Base-by-base conservation (phyloP, 2,797 vertebrate species). In the Aselliscus stoliczkanus region DNA sequence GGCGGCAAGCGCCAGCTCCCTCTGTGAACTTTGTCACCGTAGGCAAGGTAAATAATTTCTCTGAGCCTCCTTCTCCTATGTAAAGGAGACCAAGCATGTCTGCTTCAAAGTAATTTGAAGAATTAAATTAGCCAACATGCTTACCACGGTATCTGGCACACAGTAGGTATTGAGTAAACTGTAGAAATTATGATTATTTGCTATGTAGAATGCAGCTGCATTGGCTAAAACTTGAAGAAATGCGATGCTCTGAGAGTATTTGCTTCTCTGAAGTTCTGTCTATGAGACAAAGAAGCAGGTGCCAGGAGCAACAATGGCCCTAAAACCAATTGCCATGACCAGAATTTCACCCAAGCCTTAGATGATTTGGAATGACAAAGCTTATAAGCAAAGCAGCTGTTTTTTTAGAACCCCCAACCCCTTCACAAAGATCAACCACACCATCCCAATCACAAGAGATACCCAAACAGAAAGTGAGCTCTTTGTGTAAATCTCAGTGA, bases 221-320 rank as follows among this genome's bases (percentile, higher is more conserved):
- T 12, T 18, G 44, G 52, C 50, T 34, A 56, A 84, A 89, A 69
- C 3, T 56, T 44, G 65, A 89, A 47, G n/a, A 91, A 64, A 54
- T 58, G 6, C 37, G 3, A 62, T 8, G 54, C 18, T 54, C 52
- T 54, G 52, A 54, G 20, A 88, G 34, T 17, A 13, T 39, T 84
- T 31, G 31, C 70, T 79, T 60, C 62, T 90, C 84, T 92, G 80
- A 93, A 42, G 70, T 60, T 81, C 86, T 77, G 44, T 44, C n/a
- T 60, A 17, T 3, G 56, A 92, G 64, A 90, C 54, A 77, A 88
- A 69, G 70, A 81, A 56, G 85, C 34, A n/a, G 62, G 18, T 88
- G 31, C 13, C 4, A 1, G 11, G 58, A 29, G 62, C 62, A 42
- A 27, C n/a, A 9, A 42, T 25, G 37, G 21, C 52, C 47, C 52